Conservation (phyloP, 2,797 vertebrate genomes). For the Eulemur mongoz region DNA sequence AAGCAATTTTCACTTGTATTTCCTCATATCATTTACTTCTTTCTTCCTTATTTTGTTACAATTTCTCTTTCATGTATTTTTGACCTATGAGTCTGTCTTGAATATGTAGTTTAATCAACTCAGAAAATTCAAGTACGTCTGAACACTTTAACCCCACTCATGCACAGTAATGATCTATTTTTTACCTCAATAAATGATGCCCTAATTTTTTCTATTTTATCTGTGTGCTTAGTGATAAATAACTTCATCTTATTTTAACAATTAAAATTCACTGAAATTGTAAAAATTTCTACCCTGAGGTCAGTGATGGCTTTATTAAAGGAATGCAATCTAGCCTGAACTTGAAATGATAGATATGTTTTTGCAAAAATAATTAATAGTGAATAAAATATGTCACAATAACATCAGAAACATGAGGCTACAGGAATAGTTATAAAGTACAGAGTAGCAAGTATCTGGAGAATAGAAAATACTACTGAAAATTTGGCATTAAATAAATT, state of each 20-base stretch:
- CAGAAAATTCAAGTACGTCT: neutral
- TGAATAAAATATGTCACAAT: neutral
- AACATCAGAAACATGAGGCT: neutral
- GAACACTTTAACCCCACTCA: accelerated
- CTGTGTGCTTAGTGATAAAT: neutral
- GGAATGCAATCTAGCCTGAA: neutral
- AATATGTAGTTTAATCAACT: neutral
- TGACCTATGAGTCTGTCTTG: neutral
- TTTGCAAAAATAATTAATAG: neutral
- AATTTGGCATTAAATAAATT: neutral
- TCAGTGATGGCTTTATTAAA: neutral
- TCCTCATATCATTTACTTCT: neutral
- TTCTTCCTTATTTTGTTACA: neutral
- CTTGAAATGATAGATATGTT: neutral
- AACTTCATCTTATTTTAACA: neutral
- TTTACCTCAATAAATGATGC: neutral
- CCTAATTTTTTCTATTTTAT: neutral
- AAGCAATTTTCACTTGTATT: neutral
- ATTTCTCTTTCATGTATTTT: neutral
- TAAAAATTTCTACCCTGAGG: neutral
- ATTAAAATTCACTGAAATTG: neutral
- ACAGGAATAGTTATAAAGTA: neutral
- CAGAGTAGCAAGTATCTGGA: neutral
- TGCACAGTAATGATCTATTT: neutral
- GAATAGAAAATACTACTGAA: neutral